Percentiles rank a stretch among this genome's conserved stretches.
phyloP scores from a whole-genome alignment of 2,888 invertebrate genomes.

The Meganola albula region DNA sequence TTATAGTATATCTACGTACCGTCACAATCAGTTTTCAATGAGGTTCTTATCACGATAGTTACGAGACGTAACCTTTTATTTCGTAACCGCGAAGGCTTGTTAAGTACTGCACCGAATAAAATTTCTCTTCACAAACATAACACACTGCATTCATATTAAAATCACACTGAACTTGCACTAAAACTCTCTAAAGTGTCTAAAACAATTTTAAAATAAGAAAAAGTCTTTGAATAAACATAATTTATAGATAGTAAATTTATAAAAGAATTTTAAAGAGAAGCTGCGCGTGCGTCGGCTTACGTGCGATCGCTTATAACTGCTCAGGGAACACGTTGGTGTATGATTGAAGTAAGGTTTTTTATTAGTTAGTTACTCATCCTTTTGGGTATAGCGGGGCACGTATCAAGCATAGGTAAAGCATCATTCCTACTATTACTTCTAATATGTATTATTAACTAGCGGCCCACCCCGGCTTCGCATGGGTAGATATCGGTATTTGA shows the following conservation, averaged over 20 bases:
- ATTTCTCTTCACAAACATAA: slow-evolving; percentile 16
- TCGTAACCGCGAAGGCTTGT: slow-evolving; percentile 13
- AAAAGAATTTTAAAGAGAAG: slow-evolving; percentile 7
- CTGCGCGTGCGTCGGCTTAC: slow-evolving; percentile 28
- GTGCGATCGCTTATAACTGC: slow-evolving; percentile 44
- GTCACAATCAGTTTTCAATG: too few species aligned
- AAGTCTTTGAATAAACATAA: background rate
- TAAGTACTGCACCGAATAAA: slow-evolving; percentile 20
- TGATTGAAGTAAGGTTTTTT: slow-evolving; percentile 33
- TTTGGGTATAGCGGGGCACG: slow-evolving; percentile 41
- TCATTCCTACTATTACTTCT: too few species aligned
- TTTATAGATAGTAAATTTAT: slow-evolving; percentile 13
- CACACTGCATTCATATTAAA: background rate
- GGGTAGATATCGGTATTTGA: too few species aligned
- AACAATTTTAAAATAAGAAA: background rate
- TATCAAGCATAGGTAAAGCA: too few species aligned
- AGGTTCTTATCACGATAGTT: slow-evolving; percentile 13
- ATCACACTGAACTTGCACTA: background rate
- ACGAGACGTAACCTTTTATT: slow-evolving; percentile 16
- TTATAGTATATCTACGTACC: too few species aligned
- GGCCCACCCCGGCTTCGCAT: too few species aligned
- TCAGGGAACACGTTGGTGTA: slow-evolving; percentile 31
- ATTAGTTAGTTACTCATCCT: slow-evolving; percentile 44
- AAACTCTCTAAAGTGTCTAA: background rate
- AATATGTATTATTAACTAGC: too few species aligned